A percentile compares a stretch with the other conserved stretches of the same genome.
phyloP scores from a whole-genome alignment of 2,888 invertebrate genomes.

The Parnassius glacialis region DNA sequence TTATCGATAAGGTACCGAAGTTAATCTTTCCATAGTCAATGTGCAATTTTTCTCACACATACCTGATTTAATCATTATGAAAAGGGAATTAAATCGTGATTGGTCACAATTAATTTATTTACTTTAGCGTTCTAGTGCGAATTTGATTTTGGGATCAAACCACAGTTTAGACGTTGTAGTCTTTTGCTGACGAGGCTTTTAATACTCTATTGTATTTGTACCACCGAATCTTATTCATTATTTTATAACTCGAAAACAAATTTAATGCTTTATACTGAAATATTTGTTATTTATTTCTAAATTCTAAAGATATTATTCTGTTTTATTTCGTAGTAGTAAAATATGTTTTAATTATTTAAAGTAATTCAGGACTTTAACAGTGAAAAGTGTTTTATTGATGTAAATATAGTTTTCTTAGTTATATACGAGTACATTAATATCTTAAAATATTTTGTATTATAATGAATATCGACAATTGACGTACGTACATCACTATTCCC shows the following conservation, averaged over 20 bases:
- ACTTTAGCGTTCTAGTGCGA: neutral
- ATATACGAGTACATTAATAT: neutral
- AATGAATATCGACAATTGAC: neutral
- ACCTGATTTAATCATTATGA: too few species aligned
- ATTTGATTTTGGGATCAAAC: too few species aligned
- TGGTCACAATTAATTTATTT: neutral
- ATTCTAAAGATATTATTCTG: neutral
- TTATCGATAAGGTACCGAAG: too few species aligned
- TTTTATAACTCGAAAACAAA: constrained; percentile 4
- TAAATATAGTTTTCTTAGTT: neutral
- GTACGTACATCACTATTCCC: neutral
- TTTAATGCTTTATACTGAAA: neutral
- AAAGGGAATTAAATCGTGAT: too few species aligned
- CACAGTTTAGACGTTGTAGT: constrained; percentile 1
- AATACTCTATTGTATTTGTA: constrained; percentile 7
- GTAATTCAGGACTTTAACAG: neutral
- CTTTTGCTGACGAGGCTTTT: constrained; percentile 14
- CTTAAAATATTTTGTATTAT: neutral
- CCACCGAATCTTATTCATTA: constrained; percentile 11
- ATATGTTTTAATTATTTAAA: constrained; percentile 1
- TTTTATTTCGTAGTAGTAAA: neutral
- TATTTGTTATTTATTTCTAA: constrained; percentile 1
- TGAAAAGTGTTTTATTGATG: too few species aligned
- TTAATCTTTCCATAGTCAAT: too few species aligned
- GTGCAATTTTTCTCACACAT: too few species aligned